Evolutionary conservation across 2,888 invertebrate species (phyloP).

Genomic region (Eupithecia vulgata): DNA sequence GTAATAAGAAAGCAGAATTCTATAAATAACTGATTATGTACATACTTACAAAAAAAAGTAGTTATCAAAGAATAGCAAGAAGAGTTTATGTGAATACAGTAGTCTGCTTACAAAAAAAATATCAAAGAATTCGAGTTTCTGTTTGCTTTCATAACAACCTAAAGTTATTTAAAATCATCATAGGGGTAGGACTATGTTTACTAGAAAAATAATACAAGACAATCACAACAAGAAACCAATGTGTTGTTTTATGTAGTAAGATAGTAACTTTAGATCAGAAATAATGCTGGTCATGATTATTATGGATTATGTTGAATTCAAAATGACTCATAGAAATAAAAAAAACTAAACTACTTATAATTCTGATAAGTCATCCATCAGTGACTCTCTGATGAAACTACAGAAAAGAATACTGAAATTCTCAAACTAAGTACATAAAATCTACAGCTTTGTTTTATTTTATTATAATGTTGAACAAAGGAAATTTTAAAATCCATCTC

Average conservation of each 20-base stretch:
- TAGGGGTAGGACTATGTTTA: not conserved
- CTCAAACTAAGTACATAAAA: too few relatives aligned
- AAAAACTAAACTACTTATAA: not conserved
- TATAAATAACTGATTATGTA: not conserved
- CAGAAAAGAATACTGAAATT: too few relatives aligned
- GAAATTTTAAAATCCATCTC: too few relatives aligned
- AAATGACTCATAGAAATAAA: not conserved
- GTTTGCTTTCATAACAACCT: not conserved
- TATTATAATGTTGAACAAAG: too few relatives aligned
- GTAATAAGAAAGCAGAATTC: slow-evolving; percentile 42
- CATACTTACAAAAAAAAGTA: too few relatives aligned
- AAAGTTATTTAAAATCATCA: not conserved
- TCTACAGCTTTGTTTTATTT: too few relatives aligned
- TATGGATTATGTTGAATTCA: too few relatives aligned
- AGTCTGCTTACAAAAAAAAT: not conserved
- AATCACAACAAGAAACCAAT: not conserved
- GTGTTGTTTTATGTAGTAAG: not conserved
- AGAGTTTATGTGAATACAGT: too few relatives aligned
- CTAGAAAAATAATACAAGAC: not conserved
- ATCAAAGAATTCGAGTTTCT: not conserved
- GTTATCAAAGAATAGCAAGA: too few relatives aligned
- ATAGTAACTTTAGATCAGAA: not conserved
- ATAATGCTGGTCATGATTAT: not conserved
- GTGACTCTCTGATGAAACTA: not conserved
- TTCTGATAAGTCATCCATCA: not conserved